Percentiles rank a stretch among this genome's conserved stretches.
phyloP scores from a whole-genome alignment of 37 sponge, comb jelly and placozoan genomes.

The Halichondria panicea region DNA sequence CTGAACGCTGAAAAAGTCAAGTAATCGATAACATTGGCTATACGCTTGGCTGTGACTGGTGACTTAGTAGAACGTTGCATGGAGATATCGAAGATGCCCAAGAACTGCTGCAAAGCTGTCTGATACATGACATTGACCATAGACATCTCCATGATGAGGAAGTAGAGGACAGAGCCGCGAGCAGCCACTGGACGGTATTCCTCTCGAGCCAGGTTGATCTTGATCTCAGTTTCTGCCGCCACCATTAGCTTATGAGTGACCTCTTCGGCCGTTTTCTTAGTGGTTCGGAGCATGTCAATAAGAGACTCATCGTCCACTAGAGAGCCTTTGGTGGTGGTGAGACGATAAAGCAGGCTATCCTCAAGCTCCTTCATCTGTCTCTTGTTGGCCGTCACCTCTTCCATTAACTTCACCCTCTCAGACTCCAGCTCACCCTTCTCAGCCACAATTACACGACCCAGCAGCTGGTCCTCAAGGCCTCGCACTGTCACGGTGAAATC shows the following conservation, averaged over 20 bases:
- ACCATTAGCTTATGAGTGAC: constrained; percentile 90
- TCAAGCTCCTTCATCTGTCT: constrained; percentile 99
- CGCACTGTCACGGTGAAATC: constrained; percentile 99
- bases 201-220: constrained; percentile 96
- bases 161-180: constrained; percentile 96
- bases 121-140: constrained; percentile 99
- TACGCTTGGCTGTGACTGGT: constrained; percentile 98
- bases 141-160: constrained; percentile 98
- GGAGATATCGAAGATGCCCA: constrained; percentile 94
- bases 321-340: constrained; percentile 96
- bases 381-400: constrained; percentile 95
- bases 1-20: constrained; percentile 93
- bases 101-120: constrained; percentile 96
- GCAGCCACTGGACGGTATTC: constrained; percentile 99
- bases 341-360: constrained; percentile 93
- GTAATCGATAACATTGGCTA: constrained; percentile 89
- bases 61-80: constrained; percentile 94
- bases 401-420: constrained; percentile 93
- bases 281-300: constrained; percentile 88
- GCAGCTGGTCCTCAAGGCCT: constrained; percentile 98
- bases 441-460: constrained; percentile 95
- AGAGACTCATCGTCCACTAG: constrained; percentile 99
- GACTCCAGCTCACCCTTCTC: constrained; percentile 97
- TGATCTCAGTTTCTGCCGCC: constrained; percentile 95
- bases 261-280: constrained; percentile 95